These are phyloP conservation scores for Chiridota heheva DNA, from an alignment of 35 echinoderm and acorn worm species.

Conservation along the genomic window DNA sequence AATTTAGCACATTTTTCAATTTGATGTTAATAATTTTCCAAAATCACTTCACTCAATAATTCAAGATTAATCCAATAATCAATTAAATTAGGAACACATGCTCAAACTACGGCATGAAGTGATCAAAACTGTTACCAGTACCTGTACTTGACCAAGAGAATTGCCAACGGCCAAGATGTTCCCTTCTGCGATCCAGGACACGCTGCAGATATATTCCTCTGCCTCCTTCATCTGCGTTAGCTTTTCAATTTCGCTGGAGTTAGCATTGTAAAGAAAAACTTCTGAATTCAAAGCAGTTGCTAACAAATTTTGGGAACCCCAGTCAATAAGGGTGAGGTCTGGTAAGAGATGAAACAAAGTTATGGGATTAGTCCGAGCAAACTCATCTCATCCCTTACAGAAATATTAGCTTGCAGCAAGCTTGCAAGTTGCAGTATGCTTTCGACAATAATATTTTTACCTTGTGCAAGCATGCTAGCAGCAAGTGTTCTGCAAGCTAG, in stretches of 20 bases:
- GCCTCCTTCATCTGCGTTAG: constrained; percentile 48
- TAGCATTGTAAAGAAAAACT: constrained; percentile 86
- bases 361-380: background rate
- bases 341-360: background rate
- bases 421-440: background rate
- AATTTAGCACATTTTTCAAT: too few relatives aligned
- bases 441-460: background rate
- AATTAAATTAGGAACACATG: too few relatives aligned
- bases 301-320: constrained; percentile 69
- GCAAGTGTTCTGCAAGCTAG: too few relatives aligned
- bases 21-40: too few relatives aligned
- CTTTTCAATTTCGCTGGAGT: constrained; percentile 50
- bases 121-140: constrained; percentile 11
- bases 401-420: too few relatives aligned
- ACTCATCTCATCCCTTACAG: background rate
- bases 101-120: too few relatives aligned
- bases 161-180: constrained; percentile 72
- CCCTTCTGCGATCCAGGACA: constrained; percentile 78
- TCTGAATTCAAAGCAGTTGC: constrained; percentile 59
- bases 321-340: constrained; percentile 88
- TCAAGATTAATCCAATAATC: too few relatives aligned
- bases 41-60: too few relatives aligned
- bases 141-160: constrained; percentile 80
- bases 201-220: constrained; percentile 65
- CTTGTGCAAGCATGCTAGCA: too few relatives aligned